Conservation (phyloP, 2,797 vertebrate genomes). For the Sardinella longiceps region DNA sequence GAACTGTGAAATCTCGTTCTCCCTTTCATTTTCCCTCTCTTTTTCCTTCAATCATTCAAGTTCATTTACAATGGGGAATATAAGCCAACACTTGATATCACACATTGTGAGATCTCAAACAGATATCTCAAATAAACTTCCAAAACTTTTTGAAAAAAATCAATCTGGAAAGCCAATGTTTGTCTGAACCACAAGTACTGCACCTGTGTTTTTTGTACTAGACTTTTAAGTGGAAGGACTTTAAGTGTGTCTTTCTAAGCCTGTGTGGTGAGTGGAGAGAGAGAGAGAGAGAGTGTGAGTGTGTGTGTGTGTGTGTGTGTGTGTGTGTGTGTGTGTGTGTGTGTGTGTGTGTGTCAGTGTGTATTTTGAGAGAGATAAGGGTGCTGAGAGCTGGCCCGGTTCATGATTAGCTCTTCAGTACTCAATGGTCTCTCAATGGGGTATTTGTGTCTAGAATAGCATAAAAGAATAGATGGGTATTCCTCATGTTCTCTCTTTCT, state of each 20-base stretch:
- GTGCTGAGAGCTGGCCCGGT: background rate
- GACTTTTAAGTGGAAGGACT: background rate
- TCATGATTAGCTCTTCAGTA: constrained; percentile 2
- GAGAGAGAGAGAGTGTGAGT: background rate
- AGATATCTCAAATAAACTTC: background rate
- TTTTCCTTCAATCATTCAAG: background rate
- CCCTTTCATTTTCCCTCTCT: no score
- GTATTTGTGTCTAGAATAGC: background rate
- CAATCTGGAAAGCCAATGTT: background rate
- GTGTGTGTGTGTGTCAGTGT: background rate
- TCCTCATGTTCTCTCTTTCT: background rate
- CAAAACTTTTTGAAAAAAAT: background rate
- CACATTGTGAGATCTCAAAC: background rate
- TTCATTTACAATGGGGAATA: background rate
- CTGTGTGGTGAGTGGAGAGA: background rate
- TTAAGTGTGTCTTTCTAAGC: background rate
- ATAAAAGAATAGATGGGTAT: background rate
- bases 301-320: background rate
- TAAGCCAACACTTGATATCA: background rate
- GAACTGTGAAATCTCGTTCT: no score
- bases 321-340: background rate
- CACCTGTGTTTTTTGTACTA: background rate
- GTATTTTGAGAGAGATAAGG: background rate
- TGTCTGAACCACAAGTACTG: background rate
- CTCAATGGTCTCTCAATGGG: background rate